These are phyloP conservation scores for Drosophila histrio DNA, from an alignment of 2,888 invertebrate species.

Conservation along the genomic window DNA sequence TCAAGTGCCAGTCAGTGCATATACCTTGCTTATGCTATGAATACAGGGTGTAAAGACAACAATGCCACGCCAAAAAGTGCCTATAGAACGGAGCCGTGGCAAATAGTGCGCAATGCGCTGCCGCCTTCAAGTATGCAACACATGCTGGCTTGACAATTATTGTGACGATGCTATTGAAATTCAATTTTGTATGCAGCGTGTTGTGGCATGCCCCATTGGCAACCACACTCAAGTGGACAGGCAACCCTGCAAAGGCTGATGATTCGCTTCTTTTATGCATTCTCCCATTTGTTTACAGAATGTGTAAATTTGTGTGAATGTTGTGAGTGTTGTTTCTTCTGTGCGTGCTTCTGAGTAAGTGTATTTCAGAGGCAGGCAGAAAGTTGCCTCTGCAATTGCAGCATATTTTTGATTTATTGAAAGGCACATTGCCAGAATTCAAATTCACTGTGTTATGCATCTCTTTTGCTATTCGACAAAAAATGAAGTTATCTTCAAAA, in stretches of 20 bases:
- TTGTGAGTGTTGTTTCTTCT: slow-evolving; percentile 21
- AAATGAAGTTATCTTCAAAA: slow-evolving; percentile 18
- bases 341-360: slow-evolving; percentile 15
- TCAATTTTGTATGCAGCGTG: slow-evolving; percentile 60
- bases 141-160: slow-evolving; percentile 73
- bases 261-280: slow-evolving; percentile 11
- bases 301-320: slow-evolving; percentile 24
- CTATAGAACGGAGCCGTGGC: slow-evolving; percentile 19
- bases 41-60: slow-evolving; percentile 14
- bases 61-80: slow-evolving; percentile 29
- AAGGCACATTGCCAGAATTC: slow-evolving; percentile 4
- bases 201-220: slow-evolving; percentile 15
- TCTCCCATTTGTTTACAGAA: slow-evolving; percentile 49
- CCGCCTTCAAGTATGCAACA: slow-evolving; percentile 57
- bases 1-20: not conserved
- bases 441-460: not conserved
- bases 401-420: slow-evolving; percentile 70
- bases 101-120: slow-evolving; percentile 43
- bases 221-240: slow-evolving; percentile 9
- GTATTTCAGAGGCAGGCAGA: slow-evolving; percentile 12
- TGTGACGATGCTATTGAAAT: slow-evolving; percentile 69
- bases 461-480: slow-evolving; percentile 1
- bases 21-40: no score
- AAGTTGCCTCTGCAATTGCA: slow-evolving; percentile 35
- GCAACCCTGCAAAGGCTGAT: not conserved